Conservation (phyloP, 2,888 invertebrate genomes). For the Corbicula japonica region DNA sequence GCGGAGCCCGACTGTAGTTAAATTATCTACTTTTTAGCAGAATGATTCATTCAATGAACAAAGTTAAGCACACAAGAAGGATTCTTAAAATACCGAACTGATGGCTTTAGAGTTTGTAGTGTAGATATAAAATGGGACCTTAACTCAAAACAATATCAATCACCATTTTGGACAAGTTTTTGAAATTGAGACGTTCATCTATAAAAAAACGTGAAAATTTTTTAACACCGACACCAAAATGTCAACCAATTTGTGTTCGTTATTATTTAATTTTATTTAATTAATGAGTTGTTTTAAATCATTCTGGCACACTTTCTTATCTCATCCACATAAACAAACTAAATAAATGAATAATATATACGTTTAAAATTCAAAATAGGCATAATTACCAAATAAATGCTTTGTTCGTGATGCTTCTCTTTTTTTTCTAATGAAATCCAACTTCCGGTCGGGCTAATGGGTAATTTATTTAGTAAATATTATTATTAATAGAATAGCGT, state of each 20-base stretch:
- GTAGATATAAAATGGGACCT: no score
- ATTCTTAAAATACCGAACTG: no score
- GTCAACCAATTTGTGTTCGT: not conserved
- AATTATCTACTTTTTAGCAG: no score
- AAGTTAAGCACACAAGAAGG: no score
- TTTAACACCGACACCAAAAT: not conserved
- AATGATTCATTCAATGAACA: no score
- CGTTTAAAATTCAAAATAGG: not conserved
- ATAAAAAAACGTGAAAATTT: not conserved
- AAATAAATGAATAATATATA: not conserved
- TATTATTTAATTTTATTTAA: not conserved
- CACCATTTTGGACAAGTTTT: no score
- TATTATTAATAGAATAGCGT: no score
- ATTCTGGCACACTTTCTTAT: not conserved
- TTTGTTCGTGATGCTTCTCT: slow-evolving; percentile 50
- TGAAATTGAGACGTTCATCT: no score
- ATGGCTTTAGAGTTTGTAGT: no score
- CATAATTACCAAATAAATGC: slow-evolving; percentile 48
- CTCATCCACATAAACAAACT: not conserved
- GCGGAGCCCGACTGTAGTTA: no score
- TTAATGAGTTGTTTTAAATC: not conserved
- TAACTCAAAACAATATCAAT: no score
- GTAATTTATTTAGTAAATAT: slow-evolving; percentile 30
- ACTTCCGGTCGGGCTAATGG: slow-evolving; percentile 48
- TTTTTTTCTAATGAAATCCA: slow-evolving; percentile 23